A percentile compares a stretch with the other conserved stretches of the same genome.
phyloP scores from a whole-genome alignment of 2,797 vertebrate species.

The Cygnus olor region DNA sequence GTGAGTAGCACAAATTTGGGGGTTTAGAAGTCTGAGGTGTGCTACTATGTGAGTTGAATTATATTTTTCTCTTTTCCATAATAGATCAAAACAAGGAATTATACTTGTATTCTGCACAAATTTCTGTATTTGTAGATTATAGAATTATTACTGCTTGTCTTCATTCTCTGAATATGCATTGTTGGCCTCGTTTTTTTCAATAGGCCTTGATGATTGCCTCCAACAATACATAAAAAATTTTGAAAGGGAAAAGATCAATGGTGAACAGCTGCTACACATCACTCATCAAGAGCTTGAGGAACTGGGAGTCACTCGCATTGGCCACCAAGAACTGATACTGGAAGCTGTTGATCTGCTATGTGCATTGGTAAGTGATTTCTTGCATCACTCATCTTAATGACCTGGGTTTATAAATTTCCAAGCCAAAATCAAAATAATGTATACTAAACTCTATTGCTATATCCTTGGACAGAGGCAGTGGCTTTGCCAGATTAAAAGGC shows the following conservation, averaged over 20 bases:
- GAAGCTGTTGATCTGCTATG: slow-evolving; percentile 90
- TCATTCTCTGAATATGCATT: not conserved
- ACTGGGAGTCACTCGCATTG: slow-evolving; percentile 88
- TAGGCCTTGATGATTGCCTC: slow-evolving; percentile 91
- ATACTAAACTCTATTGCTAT: rapidly evolving
- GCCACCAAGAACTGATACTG: slow-evolving; percentile 92
- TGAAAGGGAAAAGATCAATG: slow-evolving; percentile 90
- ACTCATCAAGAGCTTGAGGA: slow-evolving; percentile 91
- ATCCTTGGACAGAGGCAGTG: rapidly evolving
- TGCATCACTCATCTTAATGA: not conserved
- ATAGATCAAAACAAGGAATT: not conserved
- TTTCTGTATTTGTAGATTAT: not conserved
- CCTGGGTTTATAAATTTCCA: not conserved
- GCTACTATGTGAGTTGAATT: not conserved
- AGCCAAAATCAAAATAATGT: rapidly evolving
- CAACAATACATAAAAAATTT: slow-evolving; percentile 93
- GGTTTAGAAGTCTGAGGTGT: not conserved
- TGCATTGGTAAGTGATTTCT: slow-evolving; percentile 84
- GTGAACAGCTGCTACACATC: slow-evolving; percentile 90
- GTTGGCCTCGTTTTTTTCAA: slow-evolving; percentile 4
- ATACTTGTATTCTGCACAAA: not conserved
- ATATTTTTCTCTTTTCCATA: not conserved
- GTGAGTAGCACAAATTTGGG: not conserved
- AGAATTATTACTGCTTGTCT: not conserved
- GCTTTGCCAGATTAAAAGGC: not conserved